phyloP scores from a whole-genome alignment of 2,888 invertebrate genomes.

The Stenurella melanura region DNA sequence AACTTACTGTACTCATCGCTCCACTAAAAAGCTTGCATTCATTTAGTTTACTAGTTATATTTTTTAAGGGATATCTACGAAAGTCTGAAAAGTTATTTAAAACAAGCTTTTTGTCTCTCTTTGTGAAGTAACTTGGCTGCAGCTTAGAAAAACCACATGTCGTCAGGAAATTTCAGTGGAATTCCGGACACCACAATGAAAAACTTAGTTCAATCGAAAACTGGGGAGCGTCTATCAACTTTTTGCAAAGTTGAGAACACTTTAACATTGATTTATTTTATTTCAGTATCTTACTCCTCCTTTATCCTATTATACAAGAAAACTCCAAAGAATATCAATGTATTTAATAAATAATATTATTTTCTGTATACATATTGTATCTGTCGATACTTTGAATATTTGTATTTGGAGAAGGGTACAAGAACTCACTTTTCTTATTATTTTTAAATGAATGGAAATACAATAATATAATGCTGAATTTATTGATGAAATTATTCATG shows the following conservation, averaged over 20 bases:
- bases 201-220: conserved; percentile 53
- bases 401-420: background rate
- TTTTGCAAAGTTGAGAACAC: conserved; percentile 44
- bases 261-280: conserved; percentile 44
- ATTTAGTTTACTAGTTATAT: background rate
- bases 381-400: background rate
- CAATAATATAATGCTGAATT: background rate
- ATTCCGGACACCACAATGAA: conserved; percentile 50
- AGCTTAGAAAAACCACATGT: conserved; percentile 49
- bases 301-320: conserved; percentile 2
- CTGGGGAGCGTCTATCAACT: conserved; percentile 56
- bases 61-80: background rate
- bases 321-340: background rate
- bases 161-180: conserved; percentile 53
- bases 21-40: background rate
- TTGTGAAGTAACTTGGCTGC: conserved; percentile 27
- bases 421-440: background rate
- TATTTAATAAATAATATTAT: conserved; percentile 7
- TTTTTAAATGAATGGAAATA: background rate
- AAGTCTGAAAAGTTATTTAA: conserved; percentile 34
- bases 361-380: background rate
- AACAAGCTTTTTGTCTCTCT: conserved; percentile 15
- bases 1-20: background rate
- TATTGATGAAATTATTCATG: too few species aligned
- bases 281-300: conserved; percentile 24